Base-by-base conservation (phyloP, 1,140 invertebrate species). In the Oreohelix idahoensis region DNA sequence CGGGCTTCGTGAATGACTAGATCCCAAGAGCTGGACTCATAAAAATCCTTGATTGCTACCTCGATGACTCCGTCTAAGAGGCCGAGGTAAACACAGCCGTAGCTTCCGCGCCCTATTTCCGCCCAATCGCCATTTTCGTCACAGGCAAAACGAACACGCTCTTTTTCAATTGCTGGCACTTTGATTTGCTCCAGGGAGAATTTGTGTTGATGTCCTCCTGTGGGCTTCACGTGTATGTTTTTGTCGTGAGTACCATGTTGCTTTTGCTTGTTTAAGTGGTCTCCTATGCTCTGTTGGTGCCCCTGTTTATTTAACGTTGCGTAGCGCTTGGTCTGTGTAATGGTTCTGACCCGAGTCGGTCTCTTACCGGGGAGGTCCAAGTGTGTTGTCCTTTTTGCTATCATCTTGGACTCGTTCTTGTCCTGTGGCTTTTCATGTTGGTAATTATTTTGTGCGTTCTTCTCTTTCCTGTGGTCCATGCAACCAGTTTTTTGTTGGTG, bases 51-150 rank as follows among this genome's bases (percentile, higher is more conserved):
- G 71, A 85, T 82, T 0, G 82, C 84, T 23, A 85, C 84, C 35
- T 85, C 82, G 11, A 82, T 45, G 13, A 75, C 70, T 2, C 84
- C 81, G 70, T 83, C 80, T 23, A 83, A 53, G 36, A 83, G 83
- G 8, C 81, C 85, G 23, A 86, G 80, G 58, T 86, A 86, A 17
- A 86, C 85, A 49, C 83, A 86, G n/a, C 85, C 85, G 35, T 86
- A 86, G 39, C 81, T 86, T 29, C 85, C 85, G 1, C 83, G 75
- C 23, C 85, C 85, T 38, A 86, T 82, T 36, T 84, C 83, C 38
- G 82, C 83, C 58, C 78, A 86, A 32, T 86, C 85, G 39, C 81
- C 83, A 38, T 79, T 84, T 26, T 84, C 79, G 23, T 77, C 58
- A 49, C 79, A 74, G 20, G 82, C 75, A 58, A 86, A 86, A 17